phyloP scores from a whole-genome alignment of 2,888 invertebrate genomes.

The Caenorhabditis sp. region DNA sequence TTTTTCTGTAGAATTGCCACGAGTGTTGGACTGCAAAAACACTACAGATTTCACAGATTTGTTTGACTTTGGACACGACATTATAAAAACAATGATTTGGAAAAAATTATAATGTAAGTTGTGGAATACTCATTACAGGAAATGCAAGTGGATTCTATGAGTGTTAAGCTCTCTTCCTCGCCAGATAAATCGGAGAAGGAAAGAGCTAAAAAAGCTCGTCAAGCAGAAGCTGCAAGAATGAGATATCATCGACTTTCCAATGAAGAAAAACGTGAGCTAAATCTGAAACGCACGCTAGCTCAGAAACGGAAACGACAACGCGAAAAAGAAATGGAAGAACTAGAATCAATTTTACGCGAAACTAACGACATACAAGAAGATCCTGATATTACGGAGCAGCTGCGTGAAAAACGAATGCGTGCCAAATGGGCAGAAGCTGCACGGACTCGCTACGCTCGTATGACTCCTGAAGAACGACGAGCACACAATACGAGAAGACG shows the following conservation, averaged over 20 bases:
- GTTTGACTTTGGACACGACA: too few species aligned
- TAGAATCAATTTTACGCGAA: constrained; percentile 74
- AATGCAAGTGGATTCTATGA: constrained; percentile 18
- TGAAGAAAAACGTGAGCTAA: constrained; percentile 76
- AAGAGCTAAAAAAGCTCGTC: constrained; percentile 72
- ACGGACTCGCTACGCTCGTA: constrained; percentile 69
- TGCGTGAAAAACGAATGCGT: constrained; percentile 77
- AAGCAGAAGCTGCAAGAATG: constrained; percentile 78
- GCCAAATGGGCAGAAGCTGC: constrained; percentile 79
- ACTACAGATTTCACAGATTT: too few species aligned
- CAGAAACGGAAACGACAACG: constrained; percentile 78
- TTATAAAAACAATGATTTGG: too few species aligned
- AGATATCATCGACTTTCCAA: constrained; percentile 75
- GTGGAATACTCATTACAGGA: constrained; percentile 4
- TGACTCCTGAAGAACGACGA: constrained; percentile 73
- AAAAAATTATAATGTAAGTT: too few species aligned
- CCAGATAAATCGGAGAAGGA: constrained; percentile 73
- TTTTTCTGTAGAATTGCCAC: too few species aligned
- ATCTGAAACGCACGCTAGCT: constrained; percentile 76
- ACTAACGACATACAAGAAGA: constrained; percentile 78
- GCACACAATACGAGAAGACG: constrained; percentile 76
- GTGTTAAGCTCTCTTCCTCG: constrained; percentile 41
- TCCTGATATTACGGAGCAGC: constrained; percentile 77
- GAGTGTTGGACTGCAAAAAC: too few species aligned
- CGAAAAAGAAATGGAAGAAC: constrained; percentile 77